A percentile compares a stretch with the other conserved stretches of the same genome.
Evolutionary conservation across 2,888 invertebrate species (phyloP).

Genomic region (Halictus ligatus): DNA sequence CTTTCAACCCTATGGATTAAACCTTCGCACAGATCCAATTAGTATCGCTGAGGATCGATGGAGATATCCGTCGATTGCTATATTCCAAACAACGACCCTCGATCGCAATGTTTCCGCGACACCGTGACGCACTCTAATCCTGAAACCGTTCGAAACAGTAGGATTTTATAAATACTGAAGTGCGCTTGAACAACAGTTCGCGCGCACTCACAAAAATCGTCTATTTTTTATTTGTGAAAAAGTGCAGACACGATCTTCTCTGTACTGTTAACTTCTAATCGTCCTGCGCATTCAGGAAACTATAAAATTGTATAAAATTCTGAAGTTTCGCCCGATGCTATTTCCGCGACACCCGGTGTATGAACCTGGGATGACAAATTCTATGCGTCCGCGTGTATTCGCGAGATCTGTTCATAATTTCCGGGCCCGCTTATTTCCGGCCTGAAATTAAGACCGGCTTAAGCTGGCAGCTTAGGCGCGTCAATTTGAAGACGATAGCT

Average conservation of each 20-base stretch:
- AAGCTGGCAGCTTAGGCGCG: background rate
- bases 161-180: background rate
- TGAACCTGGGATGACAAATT: background rate
- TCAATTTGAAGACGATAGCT: conserved; percentile 4
- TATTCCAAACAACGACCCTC: background rate
- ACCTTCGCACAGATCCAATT: background rate
- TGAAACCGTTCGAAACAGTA: background rate
- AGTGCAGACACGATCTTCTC: background rate
- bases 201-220: background rate
- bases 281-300: background rate
- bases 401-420: conserved; percentile 25
- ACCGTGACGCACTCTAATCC: background rate
- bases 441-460: conserved; percentile 18
- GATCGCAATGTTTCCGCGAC: background rate
- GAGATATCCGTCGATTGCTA: conserved; percentile 1
- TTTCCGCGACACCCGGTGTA: background rate
- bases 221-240: background rate
- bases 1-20: background rate
- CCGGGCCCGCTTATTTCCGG: conserved; percentile 10
- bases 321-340: background rate
- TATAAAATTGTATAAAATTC: background rate
- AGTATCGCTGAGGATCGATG: background rate
- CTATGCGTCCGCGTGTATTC: background rate
- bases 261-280: background rate
- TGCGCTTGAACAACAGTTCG: background rate